Conservation (phyloP, 2,888 invertebrate genomes). For the Troides oblongomaculatus region DNA sequence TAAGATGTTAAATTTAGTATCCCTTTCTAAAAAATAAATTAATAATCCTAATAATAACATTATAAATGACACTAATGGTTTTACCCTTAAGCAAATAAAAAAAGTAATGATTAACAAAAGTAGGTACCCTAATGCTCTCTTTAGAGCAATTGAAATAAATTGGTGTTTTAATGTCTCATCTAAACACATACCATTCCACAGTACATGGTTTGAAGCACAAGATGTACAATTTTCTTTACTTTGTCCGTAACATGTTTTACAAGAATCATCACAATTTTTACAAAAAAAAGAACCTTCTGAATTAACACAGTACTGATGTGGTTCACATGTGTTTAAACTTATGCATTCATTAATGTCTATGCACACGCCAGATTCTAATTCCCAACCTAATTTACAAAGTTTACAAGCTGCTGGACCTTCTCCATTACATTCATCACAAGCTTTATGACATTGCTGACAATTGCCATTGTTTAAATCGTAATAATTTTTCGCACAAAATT, state of each 20-base stretch:
- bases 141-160: conserved; percentile 35
- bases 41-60: conserved; percentile 48
- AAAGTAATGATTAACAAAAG: conserved; percentile 50
- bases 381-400: conserved; percentile 85
- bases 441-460: conserved; percentile 88
- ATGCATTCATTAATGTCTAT: conserved; percentile 92
- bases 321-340: conserved; percentile 69
- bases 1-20: conserved; percentile 41
- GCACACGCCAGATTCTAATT: conserved; percentile 85
- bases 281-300: conserved; percentile 90
- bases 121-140: conserved; percentile 50
- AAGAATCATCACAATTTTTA: conserved; percentile 89
- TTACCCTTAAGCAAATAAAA: conserved; percentile 47
- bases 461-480: conserved; percentile 84
- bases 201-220: conserved; percentile 78
- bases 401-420: conserved; percentile 83
- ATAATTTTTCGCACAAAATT: conserved; percentile 85
- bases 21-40: conserved; percentile 55
- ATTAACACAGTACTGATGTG: conserved; percentile 91
- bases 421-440: conserved; percentile 89
- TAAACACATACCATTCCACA: conserved; percentile 62
- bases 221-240: conserved; percentile 91
- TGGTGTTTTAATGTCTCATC: conserved; percentile 45
- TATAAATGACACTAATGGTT: conserved; percentile 46
- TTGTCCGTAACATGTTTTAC: conserved; percentile 89